phyloP scores from a whole-genome alignment of 2,888 invertebrate species.

The Cepaea hortensis region DNA sequence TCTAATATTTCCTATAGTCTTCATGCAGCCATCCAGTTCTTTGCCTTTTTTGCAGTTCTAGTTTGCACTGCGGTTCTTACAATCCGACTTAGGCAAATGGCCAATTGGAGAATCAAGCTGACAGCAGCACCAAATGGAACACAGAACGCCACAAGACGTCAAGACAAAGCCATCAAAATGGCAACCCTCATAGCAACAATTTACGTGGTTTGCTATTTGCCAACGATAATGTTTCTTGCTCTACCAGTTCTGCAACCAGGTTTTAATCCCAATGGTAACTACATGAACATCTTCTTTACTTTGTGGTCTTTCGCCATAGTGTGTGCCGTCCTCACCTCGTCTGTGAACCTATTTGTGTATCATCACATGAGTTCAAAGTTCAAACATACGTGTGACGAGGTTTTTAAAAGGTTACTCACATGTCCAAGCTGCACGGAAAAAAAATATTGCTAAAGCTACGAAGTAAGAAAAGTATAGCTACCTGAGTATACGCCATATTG shows the following conservation, averaged over 20 bases:
- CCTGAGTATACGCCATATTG: no score
- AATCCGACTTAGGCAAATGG: background rate
- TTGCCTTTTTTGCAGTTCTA: background rate
- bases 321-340: background rate
- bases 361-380: background rate
- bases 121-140: background rate
- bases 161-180: background rate
- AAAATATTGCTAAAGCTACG: no score
- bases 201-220: background rate
- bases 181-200: background rate
- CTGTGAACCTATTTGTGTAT: background rate
- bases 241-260: background rate
- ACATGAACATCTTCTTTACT: background rate
- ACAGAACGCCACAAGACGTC: background rate
- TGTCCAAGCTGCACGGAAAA: no score
- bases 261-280: background rate
- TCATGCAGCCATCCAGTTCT: background rate
- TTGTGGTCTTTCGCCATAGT: background rate
- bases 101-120: background rate
- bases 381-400: background rate
- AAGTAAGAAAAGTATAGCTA: no score
- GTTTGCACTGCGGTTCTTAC: background rate
- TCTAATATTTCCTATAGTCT: background rate
- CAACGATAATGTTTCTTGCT: background rate
- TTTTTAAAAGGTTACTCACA: background rate